Evolutionary conservation across 2,113 vertebrate species (phyloP), one percentile per base, ranked within the genome.

Genomic region (Puntigrus tetrazona): DNA sequence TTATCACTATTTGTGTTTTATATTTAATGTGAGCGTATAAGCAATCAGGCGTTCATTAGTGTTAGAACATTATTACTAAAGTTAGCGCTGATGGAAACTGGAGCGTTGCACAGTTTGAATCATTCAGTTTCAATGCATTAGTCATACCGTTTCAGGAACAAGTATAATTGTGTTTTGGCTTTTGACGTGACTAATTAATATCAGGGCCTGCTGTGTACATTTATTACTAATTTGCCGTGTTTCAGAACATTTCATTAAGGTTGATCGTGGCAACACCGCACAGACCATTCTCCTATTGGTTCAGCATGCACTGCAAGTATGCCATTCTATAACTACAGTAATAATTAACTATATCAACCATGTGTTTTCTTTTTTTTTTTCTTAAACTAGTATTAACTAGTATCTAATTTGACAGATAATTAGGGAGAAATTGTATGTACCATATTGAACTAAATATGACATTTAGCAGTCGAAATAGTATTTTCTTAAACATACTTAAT

Each of bases 231-330:
- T 20, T 14, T 78, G 4, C 22, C 16, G 0, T 27, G 14, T 59
- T 16, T 2, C 57, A 59, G 34, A 41, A 3, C 14, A 11, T 16
- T 38, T 4, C 13, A 61, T 27, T n/a, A 2, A 36, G 25, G 55
- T 14, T 79, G 36, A 63, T 79, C 36, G 13, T 79, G 38, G 43
- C 55, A 79, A 43, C 75, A 25, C 20, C 38, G n/a, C 50, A 38
- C n/a, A 41, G 36, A 38, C 34, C 11, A 22, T 59, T 55, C 52
- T 63, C 8, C 18, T 59, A 18, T 3, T 79, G 14, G 57, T 5
- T 20, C 10, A 72, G 41, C 38, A 72, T 57, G 25, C 55, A 43
- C 57, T 61, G 38, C 77, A 61, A 5, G 9, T n/a, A 1, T 55
- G 47, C 5, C 34, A n/a, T 69, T 69, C 11, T 55, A n/a, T 52